phyloP scores from a whole-genome alignment of 2,113 vertebrate genomes.

The Phalacrocorax pelagicus region DNA sequence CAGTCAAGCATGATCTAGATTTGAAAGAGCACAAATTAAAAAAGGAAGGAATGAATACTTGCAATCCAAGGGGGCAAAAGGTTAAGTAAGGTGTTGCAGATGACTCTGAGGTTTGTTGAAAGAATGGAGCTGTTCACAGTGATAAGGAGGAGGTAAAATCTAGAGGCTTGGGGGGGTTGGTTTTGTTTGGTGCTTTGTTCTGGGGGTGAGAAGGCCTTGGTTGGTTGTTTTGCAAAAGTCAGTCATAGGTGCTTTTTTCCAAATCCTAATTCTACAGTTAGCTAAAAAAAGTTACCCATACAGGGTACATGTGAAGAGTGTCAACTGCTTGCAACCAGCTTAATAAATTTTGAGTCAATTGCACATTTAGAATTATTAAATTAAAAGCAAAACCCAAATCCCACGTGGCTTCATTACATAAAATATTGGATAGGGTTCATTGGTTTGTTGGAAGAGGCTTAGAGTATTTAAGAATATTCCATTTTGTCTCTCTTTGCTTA shows the following conservation, averaged over 20 bases:
- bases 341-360: background rate
- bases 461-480: background rate
- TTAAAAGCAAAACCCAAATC: background rate
- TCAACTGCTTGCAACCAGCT: background rate
- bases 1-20: background rate
- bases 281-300: background rate
- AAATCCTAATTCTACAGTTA: background rate
- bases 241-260: background rate
- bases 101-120: background rate
- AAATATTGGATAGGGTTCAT: background rate
- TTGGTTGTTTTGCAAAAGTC: background rate
- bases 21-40: constrained; percentile 12
- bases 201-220: accelerated
- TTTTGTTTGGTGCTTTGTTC: background rate
- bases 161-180: background rate
- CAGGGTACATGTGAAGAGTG: background rate
- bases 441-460: background rate
- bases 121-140: background rate
- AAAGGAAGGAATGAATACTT: background rate
- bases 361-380: background rate
- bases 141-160: background rate
- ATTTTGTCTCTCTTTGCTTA: background rate
- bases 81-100: background rate
- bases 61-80: background rate
- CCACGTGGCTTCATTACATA: background rate